phyloP scores from a whole-genome alignment of 2,797 vertebrate genomes.

The Danio aesculapii region DNA sequence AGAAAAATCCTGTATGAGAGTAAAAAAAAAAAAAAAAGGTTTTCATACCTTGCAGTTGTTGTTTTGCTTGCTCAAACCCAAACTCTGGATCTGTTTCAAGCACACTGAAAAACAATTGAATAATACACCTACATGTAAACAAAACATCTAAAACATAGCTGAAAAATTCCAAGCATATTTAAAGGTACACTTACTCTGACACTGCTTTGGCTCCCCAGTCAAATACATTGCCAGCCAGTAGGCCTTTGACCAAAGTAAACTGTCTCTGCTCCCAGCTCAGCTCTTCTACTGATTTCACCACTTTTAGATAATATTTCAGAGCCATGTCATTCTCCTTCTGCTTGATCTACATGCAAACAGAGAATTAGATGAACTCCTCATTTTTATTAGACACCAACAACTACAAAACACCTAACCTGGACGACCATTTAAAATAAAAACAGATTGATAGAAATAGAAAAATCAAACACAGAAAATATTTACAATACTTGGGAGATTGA shows the following conservation, averaged over 20 bases:
- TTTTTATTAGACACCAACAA: not conserved
- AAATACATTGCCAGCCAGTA: slow-evolving; percentile 97
- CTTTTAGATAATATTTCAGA: slow-evolving; percentile 90
- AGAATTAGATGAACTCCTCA: not conserved
- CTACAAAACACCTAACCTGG: not conserved
- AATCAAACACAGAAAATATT: slow-evolving; percentile 2
- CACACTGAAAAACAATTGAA: slow-evolving; percentile 77
- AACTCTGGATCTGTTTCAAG: slow-evolving; percentile 94
- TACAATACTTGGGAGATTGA: not conserved
- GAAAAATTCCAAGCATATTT: not conserved
- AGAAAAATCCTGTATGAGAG: not conserved
- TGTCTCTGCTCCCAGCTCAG: slow-evolving; percentile 95
- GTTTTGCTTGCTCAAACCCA: slow-evolving; percentile 95
- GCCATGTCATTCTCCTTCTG: slow-evolving; percentile 94
- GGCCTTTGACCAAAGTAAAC: slow-evolving; percentile 92
- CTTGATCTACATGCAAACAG: slow-evolving; percentile 84
- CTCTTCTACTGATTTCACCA: slow-evolving; percentile 86
- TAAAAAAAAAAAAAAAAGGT: not conserved
- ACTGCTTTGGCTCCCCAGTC: slow-evolving; percentile 99
- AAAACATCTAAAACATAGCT: not conserved
- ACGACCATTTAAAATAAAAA: not conserved
- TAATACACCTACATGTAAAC: not conserved
- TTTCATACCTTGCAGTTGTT: slow-evolving; percentile 90
- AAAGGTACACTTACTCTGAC: slow-evolving; percentile 88
- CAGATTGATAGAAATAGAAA: not conserved